These are phyloP conservation scores for Picus viridis DNA, from an alignment of 2,797 vertebrate genomes.

Conservation along the genomic window DNA sequence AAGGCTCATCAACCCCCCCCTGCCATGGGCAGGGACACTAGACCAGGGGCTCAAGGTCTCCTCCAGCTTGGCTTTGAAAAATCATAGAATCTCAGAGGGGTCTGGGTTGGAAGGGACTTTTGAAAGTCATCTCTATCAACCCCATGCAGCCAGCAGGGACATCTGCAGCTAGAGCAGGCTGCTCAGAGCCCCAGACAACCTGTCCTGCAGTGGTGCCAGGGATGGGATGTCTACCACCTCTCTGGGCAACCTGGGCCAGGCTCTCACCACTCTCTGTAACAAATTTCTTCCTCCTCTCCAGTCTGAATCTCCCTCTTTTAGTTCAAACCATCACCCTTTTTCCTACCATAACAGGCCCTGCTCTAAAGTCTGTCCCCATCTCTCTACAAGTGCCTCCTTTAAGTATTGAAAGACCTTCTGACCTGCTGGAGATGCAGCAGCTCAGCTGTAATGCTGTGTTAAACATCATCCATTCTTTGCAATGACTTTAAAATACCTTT, in stretches of 20 bases:
- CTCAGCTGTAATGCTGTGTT: not conserved
- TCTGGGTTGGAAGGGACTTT: not conserved
- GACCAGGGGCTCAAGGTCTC: not conserved
- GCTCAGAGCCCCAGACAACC: fast-evolving
- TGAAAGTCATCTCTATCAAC: not conserved
- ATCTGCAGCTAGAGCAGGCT: fast-evolving
- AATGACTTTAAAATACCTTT: not conserved
- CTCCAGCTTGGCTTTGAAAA: not conserved
- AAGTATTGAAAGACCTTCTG: not conserved
- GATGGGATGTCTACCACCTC: not conserved
- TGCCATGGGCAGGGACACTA: fast-evolving
- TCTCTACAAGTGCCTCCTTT: not conserved
- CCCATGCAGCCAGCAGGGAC: not conserved
- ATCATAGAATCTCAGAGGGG: not conserved
- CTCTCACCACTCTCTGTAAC: fast-evolving
- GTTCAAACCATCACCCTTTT: not conserved
- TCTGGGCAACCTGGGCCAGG: not conserved
- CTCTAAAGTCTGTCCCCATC: not conserved
- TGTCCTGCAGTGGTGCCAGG: not conserved
- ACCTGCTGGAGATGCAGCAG: fast-evolving
- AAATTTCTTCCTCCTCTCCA: not conserved
- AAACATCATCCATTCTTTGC: not conserved
- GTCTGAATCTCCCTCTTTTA: not conserved
- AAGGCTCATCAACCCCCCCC: fast-evolving
- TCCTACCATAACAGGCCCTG: not conserved